phyloP scores from a whole-genome alignment of 2,888 invertebrate genomes.

The Amaurobius ferox region DNA sequence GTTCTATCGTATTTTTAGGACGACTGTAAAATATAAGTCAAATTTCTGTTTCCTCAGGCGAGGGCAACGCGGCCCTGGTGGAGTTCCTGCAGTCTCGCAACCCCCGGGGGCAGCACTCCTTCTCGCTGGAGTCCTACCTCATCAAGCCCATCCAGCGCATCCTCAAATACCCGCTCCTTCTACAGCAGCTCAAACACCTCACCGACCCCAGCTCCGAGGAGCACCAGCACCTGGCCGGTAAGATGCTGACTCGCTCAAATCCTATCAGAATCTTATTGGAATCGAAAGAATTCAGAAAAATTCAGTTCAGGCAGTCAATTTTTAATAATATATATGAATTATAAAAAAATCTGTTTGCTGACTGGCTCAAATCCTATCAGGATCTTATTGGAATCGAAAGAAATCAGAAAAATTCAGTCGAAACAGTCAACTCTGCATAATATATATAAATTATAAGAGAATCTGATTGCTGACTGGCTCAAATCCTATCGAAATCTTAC shows the following conservation, averaged over 20 bases:
- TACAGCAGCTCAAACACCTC: slow-evolving; percentile 95
- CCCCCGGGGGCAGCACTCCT: slow-evolving; percentile 97
- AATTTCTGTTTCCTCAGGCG: slow-evolving; percentile 87
- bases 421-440: no score
- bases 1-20: not conserved
- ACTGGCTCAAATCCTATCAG: no score
- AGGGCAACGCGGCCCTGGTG: slow-evolving; percentile 96
- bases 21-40: not conserved
- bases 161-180: slow-evolving; percentile 95
- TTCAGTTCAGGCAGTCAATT: no score
- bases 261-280: no score
- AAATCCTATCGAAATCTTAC: no score
- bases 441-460: no score
- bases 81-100: slow-evolving; percentile 96
- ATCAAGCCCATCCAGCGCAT: slow-evolving; percentile 99
- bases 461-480: no score
- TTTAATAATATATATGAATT: no score
- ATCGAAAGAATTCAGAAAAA: no score
- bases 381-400: no score
- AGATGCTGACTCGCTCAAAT: slow-evolving; percentile 22
- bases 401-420: no score
- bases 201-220: slow-evolving; percentile 95
- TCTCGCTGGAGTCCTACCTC: slow-evolving; percentile 96
- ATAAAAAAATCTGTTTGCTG: no score
- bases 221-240: slow-evolving; percentile 88